Conservation (phyloP, 1,140 invertebrate genomes). For the Psix sp. region DNA sequence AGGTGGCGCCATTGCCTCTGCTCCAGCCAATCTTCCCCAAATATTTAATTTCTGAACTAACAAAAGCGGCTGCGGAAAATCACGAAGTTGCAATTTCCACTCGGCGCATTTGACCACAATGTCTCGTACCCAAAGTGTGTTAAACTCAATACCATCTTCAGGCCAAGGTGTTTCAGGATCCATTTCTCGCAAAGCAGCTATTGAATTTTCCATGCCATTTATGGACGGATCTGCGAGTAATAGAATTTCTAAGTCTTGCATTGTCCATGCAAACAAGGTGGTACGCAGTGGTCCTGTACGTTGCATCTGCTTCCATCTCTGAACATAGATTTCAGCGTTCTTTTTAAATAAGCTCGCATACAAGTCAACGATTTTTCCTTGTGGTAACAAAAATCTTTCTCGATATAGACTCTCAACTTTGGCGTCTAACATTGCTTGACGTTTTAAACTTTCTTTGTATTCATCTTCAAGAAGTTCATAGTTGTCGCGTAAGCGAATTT, state of each 20-base stretch:
- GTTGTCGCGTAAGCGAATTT: conserved; percentile 96
- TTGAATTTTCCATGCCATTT: conserved; percentile 88
- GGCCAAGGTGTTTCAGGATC: conserved; percentile 93
- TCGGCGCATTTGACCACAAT: conserved; percentile 87
- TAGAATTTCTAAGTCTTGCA: conserved; percentile 88
- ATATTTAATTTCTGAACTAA: conserved; percentile 89
- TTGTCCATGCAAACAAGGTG: conserved; percentile 87
- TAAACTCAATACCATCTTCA: conserved; percentile 92
- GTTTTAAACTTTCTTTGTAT: conserved; percentile 94
- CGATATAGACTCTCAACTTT: conserved; percentile 90
- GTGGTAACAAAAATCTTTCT: conserved; percentile 88
- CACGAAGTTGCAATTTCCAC: conserved; percentile 93
- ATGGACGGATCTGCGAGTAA: conserved; percentile 91
- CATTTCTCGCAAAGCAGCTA: conserved; percentile 85
- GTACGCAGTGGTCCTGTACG: conserved; percentile 84
- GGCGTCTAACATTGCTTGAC: conserved; percentile 92
- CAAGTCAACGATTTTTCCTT: conserved; percentile 92
- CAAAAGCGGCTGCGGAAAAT: conserved; percentile 95
- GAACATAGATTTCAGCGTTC: conserved; percentile 96
- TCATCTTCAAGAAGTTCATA: conserved; percentile 97
- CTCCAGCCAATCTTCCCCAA: conserved; percentile 93
- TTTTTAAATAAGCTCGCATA: conserved; percentile 90
- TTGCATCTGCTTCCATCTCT: conserved; percentile 90
- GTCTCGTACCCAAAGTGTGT: conserved; percentile 93
- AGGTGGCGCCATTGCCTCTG: conserved; percentile 89